phyloP scores from a whole-genome alignment of 2,113 vertebrate species.

The Phrynosoma platyrhinos region DNA sequence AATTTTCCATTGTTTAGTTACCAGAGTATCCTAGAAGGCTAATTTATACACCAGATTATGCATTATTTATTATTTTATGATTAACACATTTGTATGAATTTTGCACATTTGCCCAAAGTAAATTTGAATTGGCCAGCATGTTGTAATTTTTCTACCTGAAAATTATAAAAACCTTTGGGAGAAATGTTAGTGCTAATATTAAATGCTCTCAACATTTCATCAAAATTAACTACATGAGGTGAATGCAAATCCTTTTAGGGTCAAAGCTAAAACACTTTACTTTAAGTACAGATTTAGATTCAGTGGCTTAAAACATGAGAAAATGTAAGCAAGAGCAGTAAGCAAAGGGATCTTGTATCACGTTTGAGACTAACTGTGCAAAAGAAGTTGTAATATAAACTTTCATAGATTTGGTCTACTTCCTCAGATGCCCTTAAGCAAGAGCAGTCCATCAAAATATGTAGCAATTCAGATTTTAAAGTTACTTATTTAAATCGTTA shows the following conservation, averaged over 20 bases:
- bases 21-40: not conserved
- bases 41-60: not conserved
- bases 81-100: not conserved
- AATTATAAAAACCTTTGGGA: not conserved
- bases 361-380: too few species aligned
- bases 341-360: too few species aligned
- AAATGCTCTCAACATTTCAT: not conserved
- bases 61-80: not conserved
- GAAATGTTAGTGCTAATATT: not conserved
- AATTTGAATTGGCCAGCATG: not conserved
- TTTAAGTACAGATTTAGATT: too few species aligned
- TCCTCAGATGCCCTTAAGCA: too few species aligned
- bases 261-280: not conserved
- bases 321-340: too few species aligned
- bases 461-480: too few species aligned
- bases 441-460: too few species aligned
- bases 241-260: not conserved
- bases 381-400: too few species aligned
- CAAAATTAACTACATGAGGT: not conserved
- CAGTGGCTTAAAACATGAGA: too few species aligned
- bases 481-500: too few species aligned
- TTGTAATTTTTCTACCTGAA: not conserved
- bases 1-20: not conserved
- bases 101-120: not conserved
- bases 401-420: too few species aligned